Base-by-base conservation (phyloP, 2,113 vertebrate genomes). In the Isichthys henryi region DNA sequence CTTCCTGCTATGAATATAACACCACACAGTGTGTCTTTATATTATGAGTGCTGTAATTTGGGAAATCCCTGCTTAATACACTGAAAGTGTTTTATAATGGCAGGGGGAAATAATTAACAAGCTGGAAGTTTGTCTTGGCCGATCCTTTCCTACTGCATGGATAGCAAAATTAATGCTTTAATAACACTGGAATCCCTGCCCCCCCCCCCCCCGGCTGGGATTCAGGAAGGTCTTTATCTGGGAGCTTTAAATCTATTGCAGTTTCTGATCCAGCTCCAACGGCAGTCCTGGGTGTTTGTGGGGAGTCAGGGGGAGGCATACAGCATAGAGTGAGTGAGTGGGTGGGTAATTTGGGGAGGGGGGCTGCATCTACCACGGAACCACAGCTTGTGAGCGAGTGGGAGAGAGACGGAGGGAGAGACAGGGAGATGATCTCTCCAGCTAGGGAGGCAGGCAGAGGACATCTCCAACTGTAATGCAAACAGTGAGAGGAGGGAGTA, bases 221-320 rank as follows among this genome's bases (percentile, higher is more conserved):
- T 93, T 92, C 93, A 93, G 91, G 49, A 91, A 94, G 92, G 94
- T 92, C 90, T 91, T 91, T 92, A 93, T 92, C 91, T 92, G 91
- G 94, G 93, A 93, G 94, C 90, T 45, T 21, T 84, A n/a, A 27
- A 4, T 86, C 85, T 53, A 6, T n/a, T 87, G 50, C n/a, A 53
- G 49, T 50, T 87, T 48, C 49, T 53, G 91, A 89, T 91, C n/a
- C 3, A 90, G 93, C 91, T 93, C 92, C 90, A 92, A 92, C 0
- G 94, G 95, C 91, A 62, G 31, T 23, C 53, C 48, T 66, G 39
- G 35, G 39, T 58, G 52, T 62, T 88, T 88, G 53, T 31, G 10
- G 62, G 62, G 62, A 86, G 84, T 15, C n/a, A 6, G 27, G 84
- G 84, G 21, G 48, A 17, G 84, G 46, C 48, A 49, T 23, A 46